These are phyloP conservation scores for Peromyscus attwateri DNA, from an alignment of 2,797 vertebrate genomes.

Conservation along the genomic window DNA sequence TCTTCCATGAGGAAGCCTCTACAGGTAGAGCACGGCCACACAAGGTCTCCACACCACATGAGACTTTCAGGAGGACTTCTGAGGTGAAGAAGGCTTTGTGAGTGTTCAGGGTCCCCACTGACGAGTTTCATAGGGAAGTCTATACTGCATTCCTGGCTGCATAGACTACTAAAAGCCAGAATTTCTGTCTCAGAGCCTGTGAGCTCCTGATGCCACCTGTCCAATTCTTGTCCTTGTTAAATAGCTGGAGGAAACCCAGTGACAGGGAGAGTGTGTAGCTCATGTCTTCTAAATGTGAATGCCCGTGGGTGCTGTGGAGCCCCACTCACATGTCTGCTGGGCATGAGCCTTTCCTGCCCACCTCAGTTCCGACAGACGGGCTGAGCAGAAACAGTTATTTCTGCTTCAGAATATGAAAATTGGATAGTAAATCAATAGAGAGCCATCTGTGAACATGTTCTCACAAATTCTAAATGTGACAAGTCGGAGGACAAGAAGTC, in stretches of 20 bases:
- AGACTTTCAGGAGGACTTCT: not conserved
- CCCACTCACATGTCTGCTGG: not conserved
- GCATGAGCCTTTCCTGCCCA: not conserved
- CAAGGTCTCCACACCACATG: not conserved
- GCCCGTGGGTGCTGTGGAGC: not conserved
- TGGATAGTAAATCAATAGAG: slow-evolving; percentile 63
- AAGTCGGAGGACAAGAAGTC: slow-evolving; percentile 56
- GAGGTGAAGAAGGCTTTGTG: not conserved
- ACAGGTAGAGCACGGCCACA: too few species aligned
- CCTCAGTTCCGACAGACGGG: slow-evolving; percentile 47
- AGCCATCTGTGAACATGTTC: slow-evolving; percentile 69
- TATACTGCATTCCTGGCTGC: not conserved
- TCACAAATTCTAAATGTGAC: slow-evolving; percentile 57
- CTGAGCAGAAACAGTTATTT: slow-evolving; percentile 58
- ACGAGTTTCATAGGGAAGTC: not conserved
- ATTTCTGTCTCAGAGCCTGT: not conserved
- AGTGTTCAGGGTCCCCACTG: not conserved
- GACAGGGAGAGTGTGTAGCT: accelerated
- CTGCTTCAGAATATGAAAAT: slow-evolving; percentile 63
- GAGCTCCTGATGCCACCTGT: not conserved
- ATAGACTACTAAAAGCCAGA: not conserved
- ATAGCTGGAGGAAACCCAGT: not conserved
- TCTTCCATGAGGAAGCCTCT: not conserved
- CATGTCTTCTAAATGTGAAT: not conserved
- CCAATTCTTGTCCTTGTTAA: not conserved